phyloP scores from a whole-genome alignment of 1,140 invertebrate genomes.

The Calephelis nemesis region DNA sequence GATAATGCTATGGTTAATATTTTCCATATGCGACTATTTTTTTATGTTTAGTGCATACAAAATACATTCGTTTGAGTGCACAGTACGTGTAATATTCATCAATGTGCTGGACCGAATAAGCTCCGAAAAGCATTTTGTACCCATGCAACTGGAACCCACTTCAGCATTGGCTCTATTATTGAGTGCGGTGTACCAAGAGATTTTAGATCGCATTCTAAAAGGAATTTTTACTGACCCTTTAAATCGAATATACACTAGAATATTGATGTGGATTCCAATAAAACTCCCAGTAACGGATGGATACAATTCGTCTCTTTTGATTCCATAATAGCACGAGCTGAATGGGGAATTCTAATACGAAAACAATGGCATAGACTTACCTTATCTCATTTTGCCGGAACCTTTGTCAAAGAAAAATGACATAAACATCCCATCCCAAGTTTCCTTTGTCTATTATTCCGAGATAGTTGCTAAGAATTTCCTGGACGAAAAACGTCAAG shows the following conservation, averaged over 20 bases:
- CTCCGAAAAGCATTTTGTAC: too few relatives aligned
- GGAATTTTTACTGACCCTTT: slow-evolving; percentile 8
- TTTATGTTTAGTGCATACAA: too few relatives aligned
- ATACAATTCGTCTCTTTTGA: slow-evolving; percentile 3
- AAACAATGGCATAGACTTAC: slow-evolving; percentile 19
- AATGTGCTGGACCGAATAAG: too few relatives aligned
- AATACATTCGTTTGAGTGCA: too few relatives aligned
- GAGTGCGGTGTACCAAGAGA: slow-evolving; percentile 13
- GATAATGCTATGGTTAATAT: too few relatives aligned
- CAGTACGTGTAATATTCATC: too few relatives aligned
- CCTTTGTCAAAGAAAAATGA: slow-evolving; percentile 26
- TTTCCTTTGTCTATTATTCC: slow-evolving; percentile 20
- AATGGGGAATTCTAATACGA: slow-evolving; percentile 19
- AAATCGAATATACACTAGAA: slow-evolving; percentile 9
- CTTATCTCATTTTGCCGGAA: slow-evolving; percentile 22
- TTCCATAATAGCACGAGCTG: background rate
- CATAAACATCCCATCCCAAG: slow-evolving; percentile 21
- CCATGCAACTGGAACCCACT: background rate
- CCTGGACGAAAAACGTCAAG: background rate
- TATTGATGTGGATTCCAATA: slow-evolving; percentile 10
- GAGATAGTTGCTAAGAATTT: slow-evolving; percentile 14
- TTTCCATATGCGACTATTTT: too few relatives aligned
- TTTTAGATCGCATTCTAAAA: slow-evolving; percentile 6
- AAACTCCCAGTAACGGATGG: background rate
- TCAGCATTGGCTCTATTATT: background rate